Base-by-base conservation (phyloP, 2,797 vertebrate genomes). In the Macropodus opercularis region DNA sequence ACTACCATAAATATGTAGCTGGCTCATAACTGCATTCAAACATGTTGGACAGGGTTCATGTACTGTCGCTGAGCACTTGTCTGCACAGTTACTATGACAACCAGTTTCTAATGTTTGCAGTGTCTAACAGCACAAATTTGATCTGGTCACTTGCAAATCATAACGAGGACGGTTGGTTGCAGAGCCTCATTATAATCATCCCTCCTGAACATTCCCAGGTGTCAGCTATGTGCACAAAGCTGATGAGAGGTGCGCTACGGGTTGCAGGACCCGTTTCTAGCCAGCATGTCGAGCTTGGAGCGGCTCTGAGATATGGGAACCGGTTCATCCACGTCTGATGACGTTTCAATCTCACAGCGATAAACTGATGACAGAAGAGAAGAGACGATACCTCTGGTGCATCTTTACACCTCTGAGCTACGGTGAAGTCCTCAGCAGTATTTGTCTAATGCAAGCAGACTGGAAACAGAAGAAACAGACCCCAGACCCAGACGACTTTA, bases 31-130 rank as follows among this genome's bases (percentile, higher is more conserved):
- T 51, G 24, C 9, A 36, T 41, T 26, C 44, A 55, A 6, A 47
- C 15, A 39, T 54, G 51, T 23, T 24, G 49, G 26, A 58, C 21
- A 31, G 27, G 13, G 26, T 38, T 51, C 40, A n/a, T 31, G 23
- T 17, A 40, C 5, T 38, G 10, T 52, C 36, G 38, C 11, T 31
- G 13, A 75, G 26, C 29, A n/a, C 51, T 55, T 50, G 9, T 26
- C 69, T 74, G 34, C 21, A 27, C 48, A 27, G 61, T 69, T 69
- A 35, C 62, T 35, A 75, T 59, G 76, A 54, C 47, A 64, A 67
- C 79, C 51, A 23, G 44, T 51, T 5, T 47, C 21, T 42, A 29
- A 54, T 14, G 18, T 63, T 32, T 17, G 11, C 18, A 60, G 2
- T 32, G 34, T 70, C 24, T 46, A 50, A 61, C 54, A 54, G 36